Evolutionary conservation across 2,797 vertebrate species (phyloP).

Genomic region (Adrianichthys oophorus): DNA sequence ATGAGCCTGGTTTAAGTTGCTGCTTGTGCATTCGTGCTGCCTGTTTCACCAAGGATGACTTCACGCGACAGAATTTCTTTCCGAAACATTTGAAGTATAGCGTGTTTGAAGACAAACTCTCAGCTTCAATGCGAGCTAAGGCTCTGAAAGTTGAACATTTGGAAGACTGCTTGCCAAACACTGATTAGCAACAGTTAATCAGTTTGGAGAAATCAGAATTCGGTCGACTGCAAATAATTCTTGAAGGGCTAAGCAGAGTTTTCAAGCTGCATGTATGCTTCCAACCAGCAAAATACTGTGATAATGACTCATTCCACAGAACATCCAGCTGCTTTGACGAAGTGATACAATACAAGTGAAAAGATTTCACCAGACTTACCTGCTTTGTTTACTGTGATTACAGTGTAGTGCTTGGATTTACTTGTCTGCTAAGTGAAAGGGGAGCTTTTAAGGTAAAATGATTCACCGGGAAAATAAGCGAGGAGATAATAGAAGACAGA

Average conservation of each 20-base stretch:
- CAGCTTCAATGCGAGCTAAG: constrained; percentile 14
- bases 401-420: constrained; percentile 31
- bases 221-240: constrained; percentile 50
- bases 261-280: constrained; percentile 27
- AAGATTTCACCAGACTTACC: constrained; percentile 47
- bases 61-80: constrained; percentile 23
- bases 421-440: constrained; percentile 32
- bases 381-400: constrained; percentile 44
- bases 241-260: constrained; percentile 40
- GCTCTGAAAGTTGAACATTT: constrained; percentile 22
- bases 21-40: constrained; percentile 23
- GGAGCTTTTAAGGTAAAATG: no score
- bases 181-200: constrained; percentile 50
- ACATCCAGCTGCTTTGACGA: constrained; percentile 43
- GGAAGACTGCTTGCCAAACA: constrained; percentile 50
- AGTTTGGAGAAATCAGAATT: constrained; percentile 49
- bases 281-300: constrained; percentile 14
- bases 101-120: constrained; percentile 27
- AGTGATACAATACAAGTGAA: constrained; percentile 25
- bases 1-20: constrained; percentile 34
- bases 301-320: constrained; percentile 43
- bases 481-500: no score
- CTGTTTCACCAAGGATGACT: constrained; percentile 28
- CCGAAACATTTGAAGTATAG: constrained; percentile 14
- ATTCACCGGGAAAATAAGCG: no score